These are phyloP conservation scores for Vireo altiloquus DNA, from an alignment of 2,113 vertebrate genomes.

Conservation along the genomic window DNA sequence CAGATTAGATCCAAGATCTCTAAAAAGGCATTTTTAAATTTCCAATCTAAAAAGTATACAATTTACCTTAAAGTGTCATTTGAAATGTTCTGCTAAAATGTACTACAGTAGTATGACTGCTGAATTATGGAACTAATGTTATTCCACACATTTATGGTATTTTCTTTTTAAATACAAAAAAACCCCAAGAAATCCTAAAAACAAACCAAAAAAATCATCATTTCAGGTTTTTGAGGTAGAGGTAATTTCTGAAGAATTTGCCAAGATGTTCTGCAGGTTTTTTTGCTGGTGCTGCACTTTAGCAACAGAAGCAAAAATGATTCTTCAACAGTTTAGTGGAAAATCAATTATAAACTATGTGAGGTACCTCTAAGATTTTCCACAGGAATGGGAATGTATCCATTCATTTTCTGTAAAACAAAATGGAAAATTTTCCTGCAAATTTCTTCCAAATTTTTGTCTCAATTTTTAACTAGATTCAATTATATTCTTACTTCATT, in stretches of 20 bases:
- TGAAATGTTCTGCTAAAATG: background rate
- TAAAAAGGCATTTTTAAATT: background rate
- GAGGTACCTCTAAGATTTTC: conserved; percentile 43
- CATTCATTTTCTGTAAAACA: conserved; percentile 56
- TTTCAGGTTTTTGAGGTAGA: conserved; percentile 45
- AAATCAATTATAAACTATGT: conserved; percentile 64
- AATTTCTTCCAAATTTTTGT: conserved; percentile 44
- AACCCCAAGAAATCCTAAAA: background rate
- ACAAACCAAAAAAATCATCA: background rate
- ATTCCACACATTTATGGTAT: background rate
- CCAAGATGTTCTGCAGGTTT: conserved; percentile 40
- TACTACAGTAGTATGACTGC: background rate
- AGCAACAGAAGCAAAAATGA: background rate
- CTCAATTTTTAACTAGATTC: background rate
- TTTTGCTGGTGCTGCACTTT: conserved; percentile 53
- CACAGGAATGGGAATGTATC: conserved; percentile 39
- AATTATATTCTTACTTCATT: conserved; percentile 19
- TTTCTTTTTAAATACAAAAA: background rate
- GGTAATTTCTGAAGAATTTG: conserved; percentile 36
- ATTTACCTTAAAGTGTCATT: background rate
- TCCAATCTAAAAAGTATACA: background rate
- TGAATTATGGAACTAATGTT: background rate
- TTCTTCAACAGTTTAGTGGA: conserved; percentile 56
- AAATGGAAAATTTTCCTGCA: conserved; percentile 36
- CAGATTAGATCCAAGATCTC: background rate